Evolutionary conservation across 2,113 vertebrate genomes (phyloP).

Genomic region (Neodontobutis hainanensis): DNA sequence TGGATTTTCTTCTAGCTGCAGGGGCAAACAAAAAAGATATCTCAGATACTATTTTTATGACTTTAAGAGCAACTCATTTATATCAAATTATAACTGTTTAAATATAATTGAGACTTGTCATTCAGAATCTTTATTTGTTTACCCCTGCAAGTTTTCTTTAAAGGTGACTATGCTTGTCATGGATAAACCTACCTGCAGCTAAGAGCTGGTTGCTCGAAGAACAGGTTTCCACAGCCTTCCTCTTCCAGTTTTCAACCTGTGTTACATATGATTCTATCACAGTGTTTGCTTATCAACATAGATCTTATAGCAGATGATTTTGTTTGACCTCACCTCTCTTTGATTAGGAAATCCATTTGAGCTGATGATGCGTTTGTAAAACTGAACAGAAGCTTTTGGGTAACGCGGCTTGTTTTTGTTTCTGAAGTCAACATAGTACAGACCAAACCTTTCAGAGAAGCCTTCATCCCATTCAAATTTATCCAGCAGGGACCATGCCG

Average conservation of each 20-base stretch:
- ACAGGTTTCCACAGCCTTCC: constrained; percentile 84
- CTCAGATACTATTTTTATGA: constrained; percentile 46
- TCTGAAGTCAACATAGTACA: constrained; percentile 89
- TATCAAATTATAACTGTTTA: constrained; percentile 24
- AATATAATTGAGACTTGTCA: neutral
- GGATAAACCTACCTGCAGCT: constrained; percentile 81
- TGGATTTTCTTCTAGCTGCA: constrained; percentile 78
- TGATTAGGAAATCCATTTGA: constrained; percentile 90
- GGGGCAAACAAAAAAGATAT: constrained; percentile 82
- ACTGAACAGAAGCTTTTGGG: constrained; percentile 90
- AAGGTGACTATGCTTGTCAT: constrained; percentile 6
- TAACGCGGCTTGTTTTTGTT: constrained; percentile 87
- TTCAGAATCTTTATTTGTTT: constrained; percentile 78
- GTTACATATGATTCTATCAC: constrained; percentile 8
- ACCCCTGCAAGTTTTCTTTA: constrained; percentile 65
- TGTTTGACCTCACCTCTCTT: constrained; percentile 81
- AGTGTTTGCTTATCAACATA: neutral
- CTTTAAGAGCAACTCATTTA: constrained; percentile 22
- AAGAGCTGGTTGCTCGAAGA: constrained; percentile 86
- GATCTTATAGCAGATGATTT: too few species aligned
- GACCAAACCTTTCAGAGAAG: constrained; percentile 88
- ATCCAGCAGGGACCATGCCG: constrained; percentile 92
- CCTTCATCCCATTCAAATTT: constrained; percentile 96
- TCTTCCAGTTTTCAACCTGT: constrained; percentile 89
- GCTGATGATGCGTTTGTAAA: constrained; percentile 86